phyloP scores from a whole-genome alignment of 2,888 invertebrate species.

The Lasioglossum marginatum region DNA sequence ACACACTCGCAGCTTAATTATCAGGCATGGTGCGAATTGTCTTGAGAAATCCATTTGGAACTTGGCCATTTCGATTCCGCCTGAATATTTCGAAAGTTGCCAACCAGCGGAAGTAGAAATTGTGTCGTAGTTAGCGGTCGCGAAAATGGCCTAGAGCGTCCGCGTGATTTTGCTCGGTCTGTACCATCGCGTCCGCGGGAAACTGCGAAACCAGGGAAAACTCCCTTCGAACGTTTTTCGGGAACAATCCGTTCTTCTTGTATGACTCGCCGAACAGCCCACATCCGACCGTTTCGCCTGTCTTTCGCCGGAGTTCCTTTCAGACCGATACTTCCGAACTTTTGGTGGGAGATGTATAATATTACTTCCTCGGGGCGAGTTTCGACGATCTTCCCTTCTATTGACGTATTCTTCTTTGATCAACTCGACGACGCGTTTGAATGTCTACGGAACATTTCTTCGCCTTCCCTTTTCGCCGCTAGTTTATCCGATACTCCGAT shows the following conservation, averaged over 20 bases:
- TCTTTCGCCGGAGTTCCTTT: conserved; percentile 44
- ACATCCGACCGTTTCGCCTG: conserved; percentile 45
- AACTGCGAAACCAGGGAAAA: conserved; percentile 56
- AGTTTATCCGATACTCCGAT: conserved; percentile 4
- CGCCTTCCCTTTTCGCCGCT: not conserved
- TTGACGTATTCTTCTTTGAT: conserved; percentile 63
- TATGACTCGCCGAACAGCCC: conserved; percentile 55
- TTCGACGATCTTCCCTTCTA: conserved; percentile 44
- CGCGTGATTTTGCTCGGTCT: not conserved
- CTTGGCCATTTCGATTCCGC: conserved; percentile 7
- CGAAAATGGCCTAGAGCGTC: not conserved
- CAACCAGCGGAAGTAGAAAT: conserved; percentile 7
- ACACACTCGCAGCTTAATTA: not conserved
- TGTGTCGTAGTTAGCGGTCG: not conserved
- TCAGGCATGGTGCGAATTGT: not conserved
- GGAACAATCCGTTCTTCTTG: conserved; percentile 62
- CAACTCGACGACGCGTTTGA: conserved; percentile 45
- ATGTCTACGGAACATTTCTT: conserved; percentile 18
- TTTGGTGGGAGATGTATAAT: conserved; percentile 60
- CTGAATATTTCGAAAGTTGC: conserved; percentile 3
- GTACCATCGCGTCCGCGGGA: conserved; percentile 22
- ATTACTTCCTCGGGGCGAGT: conserved; percentile 59
- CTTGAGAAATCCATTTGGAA: conserved; percentile 10
- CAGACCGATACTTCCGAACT: conserved; percentile 60
- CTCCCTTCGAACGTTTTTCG: conserved; percentile 59